Conservation (phyloP, 2,113 vertebrate genomes). For the Poecilia latipinna region DNA sequence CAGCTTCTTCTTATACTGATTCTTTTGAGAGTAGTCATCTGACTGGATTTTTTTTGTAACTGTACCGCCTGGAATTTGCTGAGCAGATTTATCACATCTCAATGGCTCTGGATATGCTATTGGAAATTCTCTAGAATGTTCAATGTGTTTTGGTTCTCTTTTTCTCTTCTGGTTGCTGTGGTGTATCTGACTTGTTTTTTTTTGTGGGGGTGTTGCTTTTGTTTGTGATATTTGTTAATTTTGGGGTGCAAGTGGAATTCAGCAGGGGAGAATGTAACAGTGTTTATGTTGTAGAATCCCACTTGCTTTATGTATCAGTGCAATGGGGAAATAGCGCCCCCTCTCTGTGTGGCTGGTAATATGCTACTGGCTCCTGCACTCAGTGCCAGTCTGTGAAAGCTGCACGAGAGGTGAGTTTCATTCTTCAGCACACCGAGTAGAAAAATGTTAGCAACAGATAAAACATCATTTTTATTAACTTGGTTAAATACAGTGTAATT, state of each 20-base stretch:
- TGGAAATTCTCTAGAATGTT: neutral
- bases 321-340: neutral
- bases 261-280: neutral
- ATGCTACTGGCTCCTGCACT: too few relatives aligned
- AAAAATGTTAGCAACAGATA: too few relatives aligned
- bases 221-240: neutral
- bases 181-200: neutral
- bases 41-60: constrained; percentile 4
- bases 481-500: too few relatives aligned
- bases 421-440: too few relatives aligned
- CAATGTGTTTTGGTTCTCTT: neutral
- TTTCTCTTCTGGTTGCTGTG: neutral
- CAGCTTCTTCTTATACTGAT: neutral
- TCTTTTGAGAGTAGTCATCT: neutral
- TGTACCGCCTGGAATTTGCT: neutral
- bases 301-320: too few relatives aligned
- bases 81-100: neutral
- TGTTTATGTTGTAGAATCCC: neutral
- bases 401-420: too few relatives aligned
- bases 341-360: too few relatives aligned
- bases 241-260: neutral
- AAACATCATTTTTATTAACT: too few relatives aligned
- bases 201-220: too few relatives aligned
- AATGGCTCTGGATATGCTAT: neutral
- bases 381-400: too few relatives aligned